phyloP scores from a whole-genome alignment of 2,888 invertebrate genomes.

The Timema podura region DNA sequence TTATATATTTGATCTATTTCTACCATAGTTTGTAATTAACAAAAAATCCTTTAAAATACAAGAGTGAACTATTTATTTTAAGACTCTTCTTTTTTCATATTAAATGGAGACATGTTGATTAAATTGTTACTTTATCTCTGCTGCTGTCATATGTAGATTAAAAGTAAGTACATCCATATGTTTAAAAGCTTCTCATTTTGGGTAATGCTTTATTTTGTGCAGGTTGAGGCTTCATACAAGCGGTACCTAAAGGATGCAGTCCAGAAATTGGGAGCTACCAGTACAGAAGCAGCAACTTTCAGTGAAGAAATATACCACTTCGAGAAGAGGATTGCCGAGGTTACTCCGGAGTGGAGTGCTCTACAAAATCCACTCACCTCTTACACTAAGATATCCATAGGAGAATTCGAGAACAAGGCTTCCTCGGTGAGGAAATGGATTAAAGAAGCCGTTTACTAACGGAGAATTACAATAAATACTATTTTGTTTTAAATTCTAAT shows the following conservation, averaged over 20 bases:
- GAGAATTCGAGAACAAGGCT: constrained; percentile 45
- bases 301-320: constrained; percentile 52
- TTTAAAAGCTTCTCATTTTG: too few species aligned
- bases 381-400: constrained; percentile 44
- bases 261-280: constrained; percentile 47
- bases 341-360: constrained; percentile 44
- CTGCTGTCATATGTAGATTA: too few species aligned
- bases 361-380: constrained; percentile 44
- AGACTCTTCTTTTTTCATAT: not conserved
- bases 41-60: too few species aligned
- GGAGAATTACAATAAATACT: too few species aligned
- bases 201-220: constrained; percentile 29
- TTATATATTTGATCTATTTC: too few species aligned
- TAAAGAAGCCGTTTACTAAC: too few species aligned
- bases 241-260: constrained; percentile 50
- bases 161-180: too few species aligned
- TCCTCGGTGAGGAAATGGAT: constrained; percentile 42
- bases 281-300: constrained; percentile 47
- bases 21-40: too few species aligned
- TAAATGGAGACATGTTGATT: not conserved
- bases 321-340: constrained; percentile 53
- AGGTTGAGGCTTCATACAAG: constrained; percentile 51
- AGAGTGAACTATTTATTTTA: not conserved
- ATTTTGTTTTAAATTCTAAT: too few species aligned
- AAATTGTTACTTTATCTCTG: not conserved